These are phyloP conservation scores for Thamnophis sirtalis DNA, from an alignment of 2,113 vertebrate species.

Conservation along the genomic window DNA sequence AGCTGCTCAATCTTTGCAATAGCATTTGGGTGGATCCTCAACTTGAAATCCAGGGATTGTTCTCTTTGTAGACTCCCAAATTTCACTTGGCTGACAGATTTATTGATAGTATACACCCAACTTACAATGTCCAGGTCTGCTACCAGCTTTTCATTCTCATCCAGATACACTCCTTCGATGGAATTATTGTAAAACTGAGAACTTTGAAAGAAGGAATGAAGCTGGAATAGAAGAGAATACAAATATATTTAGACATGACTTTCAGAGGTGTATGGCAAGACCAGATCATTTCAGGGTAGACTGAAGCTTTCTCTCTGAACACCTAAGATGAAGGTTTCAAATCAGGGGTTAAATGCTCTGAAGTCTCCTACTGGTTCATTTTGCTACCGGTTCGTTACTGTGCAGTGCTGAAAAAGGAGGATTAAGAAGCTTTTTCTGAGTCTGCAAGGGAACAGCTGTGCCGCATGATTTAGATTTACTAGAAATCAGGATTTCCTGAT, in stretches of 20 bases:
- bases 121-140: neutral
- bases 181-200: neutral
- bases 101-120: neutral
- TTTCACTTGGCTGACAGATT: neutral
- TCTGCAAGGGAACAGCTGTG: no score
- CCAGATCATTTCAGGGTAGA: neutral
- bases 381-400: no score
- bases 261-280: neutral
- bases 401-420: no score
- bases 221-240: neutral
- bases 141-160: neutral
- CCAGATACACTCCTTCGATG: neutral
- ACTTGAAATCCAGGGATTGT: neutral
- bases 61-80: neutral
- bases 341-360: no score
- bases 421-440: no score
- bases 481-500: no score
- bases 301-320: neutral
- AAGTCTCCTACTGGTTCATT: no score
- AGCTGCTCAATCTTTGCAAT: neutral
- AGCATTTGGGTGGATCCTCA: neutral
- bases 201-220: neutral
- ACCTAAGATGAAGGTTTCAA: neutral
- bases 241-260: neutral
- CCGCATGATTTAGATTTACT: no score